These are phyloP conservation scores for Vollenhovia emeryi DNA, from an alignment of 1,140 invertebrate species.

Conservation along the genomic window DNA sequence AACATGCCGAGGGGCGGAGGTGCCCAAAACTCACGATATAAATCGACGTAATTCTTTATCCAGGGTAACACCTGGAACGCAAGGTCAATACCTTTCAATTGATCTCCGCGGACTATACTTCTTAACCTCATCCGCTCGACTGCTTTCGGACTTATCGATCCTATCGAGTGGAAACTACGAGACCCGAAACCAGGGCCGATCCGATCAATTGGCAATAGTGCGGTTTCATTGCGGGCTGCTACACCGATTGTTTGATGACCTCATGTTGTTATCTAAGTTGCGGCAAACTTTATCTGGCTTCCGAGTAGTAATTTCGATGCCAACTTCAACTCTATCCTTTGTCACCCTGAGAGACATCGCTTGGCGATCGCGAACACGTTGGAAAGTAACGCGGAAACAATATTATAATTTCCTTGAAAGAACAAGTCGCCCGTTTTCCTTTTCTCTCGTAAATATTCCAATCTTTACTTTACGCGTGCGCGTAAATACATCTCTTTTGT, in stretches of 20 bases:
- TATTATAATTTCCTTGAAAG: too few species aligned
- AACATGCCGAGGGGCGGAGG: neutral
- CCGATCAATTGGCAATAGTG: conserved; percentile 81
- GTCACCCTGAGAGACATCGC: conserved; percentile 20
- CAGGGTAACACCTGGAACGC: conserved; percentile 19
- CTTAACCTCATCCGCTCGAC: conserved; percentile 26
- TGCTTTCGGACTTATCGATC: conserved; percentile 68
- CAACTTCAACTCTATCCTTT: conserved; percentile 66
- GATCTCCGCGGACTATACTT: conserved; percentile 18
- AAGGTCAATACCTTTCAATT: conserved; percentile 33
- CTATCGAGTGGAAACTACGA: conserved; percentile 74
- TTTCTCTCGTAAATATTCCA: neutral
- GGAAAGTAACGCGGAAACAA: neutral
- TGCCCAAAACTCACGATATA: conserved; percentile 16
- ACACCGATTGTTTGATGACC: conserved; percentile 81
- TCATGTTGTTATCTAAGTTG: conserved; percentile 80
- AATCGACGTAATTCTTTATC: conserved; percentile 56
- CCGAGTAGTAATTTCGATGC: conserved; percentile 69
- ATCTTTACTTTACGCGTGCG: neutral
- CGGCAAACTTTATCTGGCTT: conserved; percentile 79
- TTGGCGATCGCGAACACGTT: neutral
- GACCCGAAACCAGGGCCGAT: conserved; percentile 71
- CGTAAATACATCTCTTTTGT: too few species aligned
- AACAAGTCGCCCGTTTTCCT: neutral
- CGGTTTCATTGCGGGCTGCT: conserved; percentile 80